Base-by-base conservation (phyloP, 2,888 invertebrate species). In the Myathropa florea region DNA sequence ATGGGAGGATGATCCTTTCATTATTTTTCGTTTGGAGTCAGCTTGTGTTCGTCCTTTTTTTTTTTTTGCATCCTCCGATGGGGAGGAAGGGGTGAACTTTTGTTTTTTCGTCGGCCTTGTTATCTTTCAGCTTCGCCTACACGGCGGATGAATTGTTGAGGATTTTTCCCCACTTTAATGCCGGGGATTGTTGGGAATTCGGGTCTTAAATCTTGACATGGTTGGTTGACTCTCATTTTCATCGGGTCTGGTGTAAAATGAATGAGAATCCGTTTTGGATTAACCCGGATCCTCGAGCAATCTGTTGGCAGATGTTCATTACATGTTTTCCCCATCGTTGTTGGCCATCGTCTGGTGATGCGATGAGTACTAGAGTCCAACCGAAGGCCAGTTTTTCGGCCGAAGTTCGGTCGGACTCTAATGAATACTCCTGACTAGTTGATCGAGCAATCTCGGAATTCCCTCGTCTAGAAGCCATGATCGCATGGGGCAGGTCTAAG, bases 11-110 rank as follows among this genome's bases (percentile, higher is more conserved):
- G 30, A 14, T 53, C 33, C 12, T 55, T 68, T 61, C 64, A 78
- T 78, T 64, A 70, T 70, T 72, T 79, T 67, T 59, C 72, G 53
- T 72, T 80, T 80, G 3, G 60, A 28, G 60, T 28, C 46, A 53
- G 79, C 36, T 53, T 53, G 63, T n/a, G 24, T 14, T 70, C 33
- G 33, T 12, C 26, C 14, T 46, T 21, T 73, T 64, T 33, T 12
- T 26, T 21, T 46, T 21, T 73, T 64, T 33, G 33, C 33, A 33
- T 12, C 12, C n/a, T n/a, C n/a, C n/a, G n/a, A n/a, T 46, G 6
- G 46, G 18, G 1, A 18, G 4, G 14, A 6, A 9, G 33, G 9
- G 30, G 3, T 30, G 30, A 30, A 30, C 30, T 30, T 30, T n/a
- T n/a, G n/a, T n/a, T n/a, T n/a, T n/a, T n/a, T n/a, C n/a, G n/a